phyloP scores from a whole-genome alignment of 2,888 invertebrate species.

The Liodrosophila aerea region DNA sequence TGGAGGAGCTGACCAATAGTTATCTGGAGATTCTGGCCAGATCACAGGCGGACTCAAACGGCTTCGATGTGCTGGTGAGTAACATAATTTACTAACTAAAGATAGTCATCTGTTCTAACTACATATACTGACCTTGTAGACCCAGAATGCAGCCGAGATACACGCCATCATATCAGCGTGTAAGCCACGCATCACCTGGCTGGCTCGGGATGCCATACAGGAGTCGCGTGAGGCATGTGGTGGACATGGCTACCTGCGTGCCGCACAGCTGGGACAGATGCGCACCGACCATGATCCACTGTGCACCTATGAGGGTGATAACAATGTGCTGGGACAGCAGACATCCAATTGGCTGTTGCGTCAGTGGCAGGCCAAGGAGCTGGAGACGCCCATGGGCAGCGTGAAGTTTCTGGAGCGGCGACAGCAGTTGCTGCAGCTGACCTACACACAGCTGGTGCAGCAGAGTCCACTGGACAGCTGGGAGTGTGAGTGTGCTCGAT shows the following conservation, averaged over 20 bases:
- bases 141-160: constrained; percentile 84
- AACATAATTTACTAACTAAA: neutral
- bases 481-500: constrained; percentile 80
- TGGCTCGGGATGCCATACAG: constrained; percentile 89
- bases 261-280: constrained; percentile 92
- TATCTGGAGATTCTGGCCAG: constrained; percentile 88
- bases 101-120: too few relatives aligned
- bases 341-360: constrained; percentile 93
- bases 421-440: constrained; percentile 82
- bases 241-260: constrained; percentile 90
- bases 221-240: constrained; percentile 93
- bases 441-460: constrained; percentile 40
- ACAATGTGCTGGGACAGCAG: constrained; percentile 95
- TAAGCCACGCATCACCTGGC: constrained; percentile 89
- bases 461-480: constrained; percentile 47
- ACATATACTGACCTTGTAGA: constrained; percentile 50
- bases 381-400: constrained; percentile 88
- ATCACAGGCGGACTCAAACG: constrained; percentile 83
- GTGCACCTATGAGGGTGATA: constrained; percentile 96
- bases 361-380: constrained; percentile 85
- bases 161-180: constrained; percentile 86
- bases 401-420: constrained; percentile 86
- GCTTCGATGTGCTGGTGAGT: constrained; percentile 81
- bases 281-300: constrained; percentile 94
- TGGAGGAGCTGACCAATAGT: constrained; percentile 85